Evolutionary conservation across 2,797 vertebrate species (phyloP), one percentile per base, ranked within the genome.

Genomic region (Tokudaia muenninki): DNA sequence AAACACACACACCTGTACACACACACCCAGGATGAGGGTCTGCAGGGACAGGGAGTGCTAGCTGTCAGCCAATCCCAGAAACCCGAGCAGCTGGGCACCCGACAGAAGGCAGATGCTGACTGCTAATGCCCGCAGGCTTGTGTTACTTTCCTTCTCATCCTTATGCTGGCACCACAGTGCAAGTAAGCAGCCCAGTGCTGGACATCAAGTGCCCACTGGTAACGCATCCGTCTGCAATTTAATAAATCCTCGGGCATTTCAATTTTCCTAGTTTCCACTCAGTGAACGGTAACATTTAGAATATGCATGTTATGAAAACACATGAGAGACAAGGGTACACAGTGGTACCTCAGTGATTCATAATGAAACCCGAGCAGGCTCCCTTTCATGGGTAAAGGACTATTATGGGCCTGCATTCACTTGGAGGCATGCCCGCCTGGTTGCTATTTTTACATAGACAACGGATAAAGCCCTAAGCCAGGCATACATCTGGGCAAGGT

Each of bases 281-380:
- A 95, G 59, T 90, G 81, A 94, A 82, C 52, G 95, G 87, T 88
- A 88, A 96, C 22, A 92, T 65, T 95, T 75, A 95, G 50, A 55
- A 94, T 77, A 95, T 57, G 90, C 44, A 89, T 95, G 95, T 77
- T 91, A 97, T 95, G 86, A 97, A 98, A 98, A 97, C 89, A 98
- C 79, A 37, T 47, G 87, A 84, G 72, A 57, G 92, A 31, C 86
- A 29, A 65, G 83, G 41, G 95, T 50, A 26, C 61, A 97, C 72
- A 97, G 6, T 55, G 93, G 81, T 9, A 81, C 47, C 63, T 97
- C 47, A 96, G 95, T 74, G 94, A 94, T 87, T 44, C 75, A 77
- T 74, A 87, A 92, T 78, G 90, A 94, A 78, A 87, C 55, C 37
- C 83, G 67, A 96, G 65, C 11, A 34, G 79, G 80, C 34, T 82